Evolutionary conservation across 2,113 vertebrate genomes (phyloP), one percentile per base, ranked within the genome.

Genomic region (Delphinapterus leucas): DNA sequence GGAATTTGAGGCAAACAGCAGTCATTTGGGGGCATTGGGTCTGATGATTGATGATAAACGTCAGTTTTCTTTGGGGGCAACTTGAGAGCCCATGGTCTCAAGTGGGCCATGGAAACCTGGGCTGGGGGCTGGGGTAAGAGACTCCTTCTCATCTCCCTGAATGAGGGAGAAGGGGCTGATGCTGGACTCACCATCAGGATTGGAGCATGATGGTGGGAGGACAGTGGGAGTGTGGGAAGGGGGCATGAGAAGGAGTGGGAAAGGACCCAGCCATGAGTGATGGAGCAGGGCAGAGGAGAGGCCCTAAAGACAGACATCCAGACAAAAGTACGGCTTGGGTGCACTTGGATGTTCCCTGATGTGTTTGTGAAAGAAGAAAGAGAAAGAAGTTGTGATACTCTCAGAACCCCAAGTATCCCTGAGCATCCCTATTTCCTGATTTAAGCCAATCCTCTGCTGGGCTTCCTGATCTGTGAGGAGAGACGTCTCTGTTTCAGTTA

Each of bases 171-270:
- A 84, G 63, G 85, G 12, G 23, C 14, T 5, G 31, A 26, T 2
- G 13, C 31, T 58, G 1, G 5, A 12, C 1, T 28, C 9, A 3
- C 2, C 23, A 5, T 67, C 20, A 8, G 31, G 17, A 63, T 6
- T 14, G 31, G 23, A 41, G 44, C 47, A 26, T 58, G 20, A 14
- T 10, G 2, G 6, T 9, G 41, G 79, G 49, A 36, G 0, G 7
- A 18, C 5, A 2, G 5, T 11, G 21, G 36, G 70, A 58, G 0
- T 1, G 1, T 5, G 38, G 2, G 2, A 8, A 47, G 55, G 5
- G 2, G 5, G 3, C 13, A 6, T 14, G 23, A 1, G 0, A 5
- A 55, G 38, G 47, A 47, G 3, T 3, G 4, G 4, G 28, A 31
- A 6, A 58, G 41, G 9, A 11, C 49, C 18, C 31, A 23, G 23